Evolutionary conservation across 2,797 vertebrate genomes (phyloP).

Genomic region (Sternarchorhynchus goeldii): DNA sequence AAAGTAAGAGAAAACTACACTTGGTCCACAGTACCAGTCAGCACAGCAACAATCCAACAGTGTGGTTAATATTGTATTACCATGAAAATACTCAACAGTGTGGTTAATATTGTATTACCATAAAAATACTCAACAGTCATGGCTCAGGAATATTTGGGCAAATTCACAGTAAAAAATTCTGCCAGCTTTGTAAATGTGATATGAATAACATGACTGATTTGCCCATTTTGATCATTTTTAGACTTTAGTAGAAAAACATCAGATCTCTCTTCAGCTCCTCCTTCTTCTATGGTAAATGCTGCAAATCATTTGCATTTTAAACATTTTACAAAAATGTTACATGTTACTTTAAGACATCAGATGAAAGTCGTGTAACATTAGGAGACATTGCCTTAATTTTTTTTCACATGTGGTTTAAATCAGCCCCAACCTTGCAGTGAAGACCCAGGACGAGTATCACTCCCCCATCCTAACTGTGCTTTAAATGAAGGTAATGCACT

Average conservation of each 20-base stretch:
- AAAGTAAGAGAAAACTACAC: no score
- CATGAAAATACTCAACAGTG: no score
- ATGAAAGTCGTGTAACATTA: not conserved
- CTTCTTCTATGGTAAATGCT: constrained; percentile 16
- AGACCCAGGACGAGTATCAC: not conserved
- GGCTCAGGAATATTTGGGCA: no score
- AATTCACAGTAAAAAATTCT: no score
- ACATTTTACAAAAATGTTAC: not conserved
- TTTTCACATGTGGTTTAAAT: not conserved
- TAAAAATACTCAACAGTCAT: no score
- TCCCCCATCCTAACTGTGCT: not conserved
- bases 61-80: no score
- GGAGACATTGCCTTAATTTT: not conserved
- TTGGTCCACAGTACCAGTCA: no score
- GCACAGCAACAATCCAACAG: no score
- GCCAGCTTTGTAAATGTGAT: no score
- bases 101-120: no score
- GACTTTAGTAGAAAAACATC: not conserved
- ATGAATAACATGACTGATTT: not conserved
- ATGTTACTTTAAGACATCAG: not conserved
- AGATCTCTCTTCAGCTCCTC: not conserved
- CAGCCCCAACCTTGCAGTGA: constrained; percentile 16
- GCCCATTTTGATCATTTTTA: constrained; percentile 1
- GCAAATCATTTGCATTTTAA: no score
- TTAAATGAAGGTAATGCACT: constrained; percentile 35